These are phyloP conservation scores for Dryocosmus kuriphilus DNA, from an alignment of 2,888 invertebrate species.

Conservation along the genomic window DNA sequence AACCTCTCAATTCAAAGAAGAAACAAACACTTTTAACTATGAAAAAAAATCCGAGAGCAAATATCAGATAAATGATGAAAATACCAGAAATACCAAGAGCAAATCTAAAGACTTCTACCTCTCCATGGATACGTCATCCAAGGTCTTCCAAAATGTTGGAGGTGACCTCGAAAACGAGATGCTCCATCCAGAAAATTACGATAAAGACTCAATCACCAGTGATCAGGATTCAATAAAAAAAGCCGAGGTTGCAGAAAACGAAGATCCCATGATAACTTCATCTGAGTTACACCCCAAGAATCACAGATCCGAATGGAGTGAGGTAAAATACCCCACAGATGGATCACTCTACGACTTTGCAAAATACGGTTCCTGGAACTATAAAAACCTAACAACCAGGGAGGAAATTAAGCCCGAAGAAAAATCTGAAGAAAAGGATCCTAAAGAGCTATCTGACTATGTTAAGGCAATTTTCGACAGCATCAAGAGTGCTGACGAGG, in stretches of 20 bases:
- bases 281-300: conserved; percentile 68
- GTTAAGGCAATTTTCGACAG: conserved; percentile 74
- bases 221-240: conserved; percentile 24
- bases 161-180: conserved; percentile 3
- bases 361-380: conserved; percentile 56
- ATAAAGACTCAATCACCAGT: conserved; percentile 64
- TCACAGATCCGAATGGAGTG: conserved; percentile 72
- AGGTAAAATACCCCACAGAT: conserved; percentile 67
- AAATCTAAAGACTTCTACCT: not conserved
- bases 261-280: not conserved
- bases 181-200: conserved; percentile 63
- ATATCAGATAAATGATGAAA: not conserved
- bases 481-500: conserved; percentile 70
- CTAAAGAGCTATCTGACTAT: conserved; percentile 69
- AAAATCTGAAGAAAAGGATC: conserved; percentile 53
- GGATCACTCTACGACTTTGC: conserved; percentile 57
- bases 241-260: conserved; percentile 61
- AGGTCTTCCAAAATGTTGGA: not conserved
- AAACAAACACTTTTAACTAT: not conserved
- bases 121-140: not conserved
- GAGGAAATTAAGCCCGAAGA: conserved; percentile 44
- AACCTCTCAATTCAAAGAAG: not conserved
- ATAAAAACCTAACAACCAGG: conserved; percentile 44
- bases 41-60: not conserved
- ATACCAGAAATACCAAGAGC: not conserved